Evolutionary conservation across 2,888 invertebrate genomes (phyloP).

Genomic region (Drosophila gaucha): DNA sequence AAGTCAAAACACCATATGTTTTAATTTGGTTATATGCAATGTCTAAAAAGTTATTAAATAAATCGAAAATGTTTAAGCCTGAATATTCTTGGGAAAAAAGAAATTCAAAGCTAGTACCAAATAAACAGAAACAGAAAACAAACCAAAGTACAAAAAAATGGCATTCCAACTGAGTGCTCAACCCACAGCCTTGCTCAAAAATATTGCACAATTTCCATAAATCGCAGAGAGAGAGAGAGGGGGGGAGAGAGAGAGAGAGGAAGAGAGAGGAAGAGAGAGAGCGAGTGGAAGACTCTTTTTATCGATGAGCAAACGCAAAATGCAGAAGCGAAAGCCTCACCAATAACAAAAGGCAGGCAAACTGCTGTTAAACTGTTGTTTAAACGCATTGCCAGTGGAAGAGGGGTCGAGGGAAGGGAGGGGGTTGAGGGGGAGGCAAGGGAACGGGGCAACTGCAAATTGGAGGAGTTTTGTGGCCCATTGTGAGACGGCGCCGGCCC

Average conservation of each 20-base stretch:
- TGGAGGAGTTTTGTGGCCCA: slow-evolving; percentile 59
- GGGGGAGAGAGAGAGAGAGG: background rate
- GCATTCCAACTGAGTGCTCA: slow-evolving; percentile 8
- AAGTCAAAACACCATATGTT: background rate
- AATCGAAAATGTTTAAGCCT: slow-evolving; percentile 21
- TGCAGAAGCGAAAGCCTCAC: slow-evolving; percentile 73
- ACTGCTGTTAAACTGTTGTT: slow-evolving; percentile 80
- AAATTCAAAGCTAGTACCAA: slow-evolving; percentile 11
- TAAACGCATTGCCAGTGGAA: slow-evolving; percentile 66
- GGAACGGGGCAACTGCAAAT: slow-evolving; percentile 30
- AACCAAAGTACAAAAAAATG: slow-evolving; percentile 11
- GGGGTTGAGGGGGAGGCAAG: background rate
- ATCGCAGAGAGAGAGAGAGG: slow-evolving; percentile 38
- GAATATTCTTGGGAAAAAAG: slow-evolving; percentile 15
- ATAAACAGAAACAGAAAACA: slow-evolving; percentile 29
- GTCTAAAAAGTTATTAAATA: slow-evolving; percentile 8
- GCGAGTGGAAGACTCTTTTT: slow-evolving; percentile 41
- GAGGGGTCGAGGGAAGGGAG: background rate
- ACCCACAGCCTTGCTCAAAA: slow-evolving; percentile 42
- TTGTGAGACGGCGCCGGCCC: slow-evolving; percentile 58
- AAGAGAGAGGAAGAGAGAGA: too few species aligned
- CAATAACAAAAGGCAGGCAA: slow-evolving; percentile 77
- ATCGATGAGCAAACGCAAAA: slow-evolving; percentile 60
- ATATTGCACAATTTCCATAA: slow-evolving; percentile 77
- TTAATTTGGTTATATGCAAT: slow-evolving; percentile 4